Base-by-base conservation (phyloP, 2,797 vertebrate species). In the Muraenolepis orangiensis region DNA sequence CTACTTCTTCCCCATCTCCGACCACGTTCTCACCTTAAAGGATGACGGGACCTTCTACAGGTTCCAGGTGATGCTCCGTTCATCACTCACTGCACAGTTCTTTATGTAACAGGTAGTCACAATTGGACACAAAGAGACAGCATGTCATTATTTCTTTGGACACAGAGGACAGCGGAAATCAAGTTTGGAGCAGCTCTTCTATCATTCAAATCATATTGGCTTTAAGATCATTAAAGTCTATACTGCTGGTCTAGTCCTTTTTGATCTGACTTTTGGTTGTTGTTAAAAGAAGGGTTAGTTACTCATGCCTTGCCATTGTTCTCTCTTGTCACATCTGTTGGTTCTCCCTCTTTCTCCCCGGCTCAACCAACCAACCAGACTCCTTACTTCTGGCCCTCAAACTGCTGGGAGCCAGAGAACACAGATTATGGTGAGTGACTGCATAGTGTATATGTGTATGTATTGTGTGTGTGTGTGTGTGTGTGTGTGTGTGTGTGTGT, bases 351-450 rank as follows among this genome's bases (percentile, higher is more conserved):
- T 32, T 14, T 5, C 1, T 71, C n/a, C 57, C 30, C 4, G 28
- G 61, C 1, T 20, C 18, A 20, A n/a, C 12, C 10, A 16, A 31
- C 57, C 18, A 10, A 13, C 20, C 87, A 96, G 95, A 96, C 95
- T 75, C 95, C 95, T 51, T 96, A 96, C 85, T 96, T 96, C 92
- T 96, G 95, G 95, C 94, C 95, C 73, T 96, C 95, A 77, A 96
- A 96, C 91, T 96, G 95, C 83, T 96, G 95, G 95, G 95, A 96
- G 86, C 95, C 95, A 20, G 95, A 96, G 92, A 96, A 96, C 84
- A 96, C 95, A 76, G 95, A 96, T 82, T 96, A 96, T 75, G 95
- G 95, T 96, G 83, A 95, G 94, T 92, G 72, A 70, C 57, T 26
- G 57, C 57, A 64, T 11, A 26, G 23, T n/a, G 4, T 57, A 20